These are phyloP conservation scores for Macropus fuliginosus DNA, from an alignment of 2,797 vertebrate genomes.

Conservation along the genomic window DNA sequence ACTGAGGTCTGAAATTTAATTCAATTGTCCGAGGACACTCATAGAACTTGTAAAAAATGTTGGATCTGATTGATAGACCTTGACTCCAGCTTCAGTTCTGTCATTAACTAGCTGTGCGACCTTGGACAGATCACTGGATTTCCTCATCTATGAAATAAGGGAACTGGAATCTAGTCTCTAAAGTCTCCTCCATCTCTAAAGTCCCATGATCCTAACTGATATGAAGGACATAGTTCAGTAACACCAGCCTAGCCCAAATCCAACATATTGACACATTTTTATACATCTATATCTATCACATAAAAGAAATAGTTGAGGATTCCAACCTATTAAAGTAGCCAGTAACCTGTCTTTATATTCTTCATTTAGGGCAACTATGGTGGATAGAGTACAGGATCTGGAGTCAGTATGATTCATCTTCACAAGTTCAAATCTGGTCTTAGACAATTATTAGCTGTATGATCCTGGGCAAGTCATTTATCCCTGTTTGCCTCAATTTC, in stretches of 20 bases:
- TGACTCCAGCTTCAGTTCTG: neutral
- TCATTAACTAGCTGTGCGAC: neutral
- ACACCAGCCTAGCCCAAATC: neutral
- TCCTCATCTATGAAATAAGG: neutral
- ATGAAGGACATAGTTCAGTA: neutral
- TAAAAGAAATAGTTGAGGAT: constrained; percentile 25
- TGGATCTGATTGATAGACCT: neutral
- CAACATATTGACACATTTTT: neutral
- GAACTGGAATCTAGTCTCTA: neutral
- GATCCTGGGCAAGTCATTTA: neutral
- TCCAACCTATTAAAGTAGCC: constrained; percentile 24
- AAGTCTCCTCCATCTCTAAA: neutral
- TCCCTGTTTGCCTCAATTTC: neutral
- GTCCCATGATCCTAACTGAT: neutral
- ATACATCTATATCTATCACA: neutral
- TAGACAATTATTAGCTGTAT: neutral
- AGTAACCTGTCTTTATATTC: neutral
- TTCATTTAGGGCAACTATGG: neutral
- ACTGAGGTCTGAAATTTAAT: constrained; percentile 37
- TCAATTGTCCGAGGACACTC: constrained; percentile 34
- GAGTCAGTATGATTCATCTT: neutral
- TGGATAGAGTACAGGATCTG: neutral
- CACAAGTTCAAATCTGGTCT: neutral
- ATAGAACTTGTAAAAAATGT: constrained; percentile 13
- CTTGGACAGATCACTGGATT: neutral